Conservation (phyloP, 64 coral and sea anemone species). For the Hydrozoanthus tunicans region DNA sequence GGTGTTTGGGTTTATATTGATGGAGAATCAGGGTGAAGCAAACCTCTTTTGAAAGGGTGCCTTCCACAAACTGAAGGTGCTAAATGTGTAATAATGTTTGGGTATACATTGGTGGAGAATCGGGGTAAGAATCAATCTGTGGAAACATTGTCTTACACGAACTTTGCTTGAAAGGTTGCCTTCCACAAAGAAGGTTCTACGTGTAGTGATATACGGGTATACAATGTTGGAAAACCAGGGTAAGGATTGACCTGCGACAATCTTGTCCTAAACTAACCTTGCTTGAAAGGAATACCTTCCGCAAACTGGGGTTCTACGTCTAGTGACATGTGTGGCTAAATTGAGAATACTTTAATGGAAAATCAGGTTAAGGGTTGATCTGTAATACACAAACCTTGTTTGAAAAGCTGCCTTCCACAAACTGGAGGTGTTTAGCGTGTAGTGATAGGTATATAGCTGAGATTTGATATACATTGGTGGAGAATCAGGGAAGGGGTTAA, state of each 20-base stretch:
- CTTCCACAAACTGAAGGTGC: conserved; percentile 68
- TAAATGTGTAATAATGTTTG: conserved; percentile 83
- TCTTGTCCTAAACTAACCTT: too few species aligned
- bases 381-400: conserved; percentile 58
- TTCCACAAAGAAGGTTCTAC: too few species aligned
- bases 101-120: conserved; percentile 70
- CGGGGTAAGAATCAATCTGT: conserved; percentile 13
- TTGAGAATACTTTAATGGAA: neutral
- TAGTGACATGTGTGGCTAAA: neutral
- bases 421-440: conserved; percentile 72
- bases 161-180: too few species aligned
- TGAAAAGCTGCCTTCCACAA: conserved; percentile 74
- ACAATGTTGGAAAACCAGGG: too few species aligned
- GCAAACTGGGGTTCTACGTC: too few species aligned
- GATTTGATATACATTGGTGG: conserved; percentile 84
- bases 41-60: conserved; percentile 74
- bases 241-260: too few species aligned
- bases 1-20: neutral
- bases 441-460: conserved; percentile 87
- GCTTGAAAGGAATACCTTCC: too few species aligned
- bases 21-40: neutral
- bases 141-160: too few species aligned
- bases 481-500: conserved; percentile 49
- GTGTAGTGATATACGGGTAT: too few species aligned
- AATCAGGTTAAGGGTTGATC: neutral